phyloP scores from a whole-genome alignment of 2,113 vertebrate species.

The Clarias macrocephalus region DNA sequence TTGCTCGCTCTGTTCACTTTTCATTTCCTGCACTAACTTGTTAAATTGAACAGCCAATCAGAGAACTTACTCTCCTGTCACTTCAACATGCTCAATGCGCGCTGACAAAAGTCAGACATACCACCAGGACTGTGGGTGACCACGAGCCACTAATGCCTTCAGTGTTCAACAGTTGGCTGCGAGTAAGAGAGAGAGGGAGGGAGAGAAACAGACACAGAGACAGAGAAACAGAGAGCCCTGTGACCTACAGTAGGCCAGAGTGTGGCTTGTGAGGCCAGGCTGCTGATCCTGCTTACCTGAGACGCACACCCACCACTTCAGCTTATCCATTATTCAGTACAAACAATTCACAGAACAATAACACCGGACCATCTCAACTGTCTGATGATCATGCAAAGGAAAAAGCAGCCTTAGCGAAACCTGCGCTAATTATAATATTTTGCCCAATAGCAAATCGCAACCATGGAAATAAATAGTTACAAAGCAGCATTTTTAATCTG shows the following conservation, averaged over 20 bases:
- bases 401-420: not conserved
- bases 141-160: not conserved
- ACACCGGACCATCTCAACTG: slow-evolving; percentile 18
- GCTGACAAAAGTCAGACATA: not conserved
- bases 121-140: not conserved
- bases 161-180: not conserved
- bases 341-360: slow-evolving; percentile 50
- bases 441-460: not conserved
- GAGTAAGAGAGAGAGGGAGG: not conserved
- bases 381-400: not conserved
- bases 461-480: not conserved
- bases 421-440: slow-evolving; percentile 4
- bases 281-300: slow-evolving; percentile 41
- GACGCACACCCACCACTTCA: slow-evolving; percentile 37
- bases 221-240: not conserved
- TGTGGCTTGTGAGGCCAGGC: slow-evolving; percentile 1
- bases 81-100: not conserved
- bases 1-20: not conserved
- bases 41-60: not conserved
- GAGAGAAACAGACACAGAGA: not conserved
- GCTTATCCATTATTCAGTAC: slow-evolving; percentile 52
- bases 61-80: not conserved
- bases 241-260: not conserved
- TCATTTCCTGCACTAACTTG: not conserved
- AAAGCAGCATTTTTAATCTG: not conserved